phyloP scores from a whole-genome alignment of 1,140 invertebrate genomes.

The Oryctes rhinoceros region DNA sequence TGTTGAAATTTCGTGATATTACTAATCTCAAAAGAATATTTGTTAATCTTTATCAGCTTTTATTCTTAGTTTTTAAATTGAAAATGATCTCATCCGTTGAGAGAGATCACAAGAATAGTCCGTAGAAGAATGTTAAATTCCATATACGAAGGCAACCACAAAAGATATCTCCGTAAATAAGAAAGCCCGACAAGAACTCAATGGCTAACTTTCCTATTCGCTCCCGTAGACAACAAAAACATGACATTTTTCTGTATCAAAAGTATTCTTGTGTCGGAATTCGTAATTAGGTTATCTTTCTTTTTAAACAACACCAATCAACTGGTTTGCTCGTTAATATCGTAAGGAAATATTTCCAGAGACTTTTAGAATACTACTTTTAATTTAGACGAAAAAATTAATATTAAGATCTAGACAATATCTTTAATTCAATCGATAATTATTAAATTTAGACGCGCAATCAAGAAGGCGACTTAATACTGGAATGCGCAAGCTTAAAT shows the following conservation, averaged over 20 bases:
- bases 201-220: not conserved
- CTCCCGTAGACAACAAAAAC: not conserved
- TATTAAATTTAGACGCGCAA: slow-evolving; percentile 4
- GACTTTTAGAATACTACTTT: not conserved
- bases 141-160: not conserved
- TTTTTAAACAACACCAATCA: not conserved
- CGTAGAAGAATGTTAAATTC: not conserved
- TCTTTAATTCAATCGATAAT: slow-evolving; percentile 11
- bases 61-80: not conserved
- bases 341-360: not conserved
- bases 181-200: not conserved
- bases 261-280: not conserved
- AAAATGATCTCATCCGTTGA: not conserved
- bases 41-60: not conserved
- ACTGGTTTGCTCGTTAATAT: not conserved
- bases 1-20: not conserved
- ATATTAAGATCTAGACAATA: not conserved
- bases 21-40: not conserved
- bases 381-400: not conserved
- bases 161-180: too few species aligned
- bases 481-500: not conserved
- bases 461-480: not conserved
- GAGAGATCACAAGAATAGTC: not conserved
- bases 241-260: too few species aligned
- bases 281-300: not conserved